Base-by-base conservation (phyloP, 2,113 vertebrate genomes). In the Corythornis madagascariensis region DNA sequence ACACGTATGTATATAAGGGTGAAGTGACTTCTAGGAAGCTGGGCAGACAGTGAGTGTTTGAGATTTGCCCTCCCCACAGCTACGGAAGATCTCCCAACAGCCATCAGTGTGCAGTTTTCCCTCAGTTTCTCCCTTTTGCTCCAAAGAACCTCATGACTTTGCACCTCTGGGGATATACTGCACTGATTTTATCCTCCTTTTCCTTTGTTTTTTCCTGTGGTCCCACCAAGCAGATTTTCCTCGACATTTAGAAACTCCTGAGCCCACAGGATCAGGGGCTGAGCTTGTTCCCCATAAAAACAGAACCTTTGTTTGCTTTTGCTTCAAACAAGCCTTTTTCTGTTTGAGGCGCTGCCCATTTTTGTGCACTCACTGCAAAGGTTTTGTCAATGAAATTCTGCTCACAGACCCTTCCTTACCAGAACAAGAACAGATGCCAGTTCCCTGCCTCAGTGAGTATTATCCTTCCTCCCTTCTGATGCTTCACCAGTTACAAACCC, bases 1-100 rank as follows among this genome's bases (percentile, higher is more conserved):
- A 9, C 24, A 65, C 24, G 50, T 21, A 55, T 0, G 0, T 40
- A 56, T 0, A 0, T 13, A 38, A 10, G 14, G 8, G 47, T 33
- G 33, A 78, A 91, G 69, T 18, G 2, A 48, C 18, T 79, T 40
- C 65, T 10, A 47, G 45, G 63, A 47, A 79, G 48, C 25, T 10
- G 63, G 25, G 57, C 42, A 92, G 60, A 21, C 65, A 67, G 7
- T 4, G 7, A 63, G 7, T 4, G 7, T 7, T 47, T n/a, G n/a
- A 69, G 61, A 45, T 65, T 8, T 72, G 40, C 13, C 19, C 70
- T 67, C 18, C 53, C 57, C 35, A 29, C 60, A 59, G 55, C n/a
- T n/a, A 19, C 45, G 83, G 38, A 47, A 61, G 16, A 25, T 12
- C 26, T 84, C 40, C 19, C 64, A 18, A 10, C 5, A 56, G 40